Conservation (phyloP, 2,797 vertebrate species). For the Aythya fuligula region DNA sequence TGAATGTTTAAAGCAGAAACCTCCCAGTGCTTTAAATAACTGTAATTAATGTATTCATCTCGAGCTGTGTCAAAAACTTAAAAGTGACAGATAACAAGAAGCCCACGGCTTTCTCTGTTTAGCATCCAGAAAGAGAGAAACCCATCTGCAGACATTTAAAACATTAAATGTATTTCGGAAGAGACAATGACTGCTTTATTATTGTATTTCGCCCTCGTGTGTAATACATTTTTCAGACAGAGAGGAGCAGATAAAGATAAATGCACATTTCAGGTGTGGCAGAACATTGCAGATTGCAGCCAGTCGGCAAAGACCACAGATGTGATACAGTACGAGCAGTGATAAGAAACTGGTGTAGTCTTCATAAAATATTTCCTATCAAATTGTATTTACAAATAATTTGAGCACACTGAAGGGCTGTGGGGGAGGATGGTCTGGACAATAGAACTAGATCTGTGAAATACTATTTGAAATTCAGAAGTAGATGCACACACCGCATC, state of each 20-base stretch:
- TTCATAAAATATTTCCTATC: neutral
- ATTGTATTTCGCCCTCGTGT: neutral
- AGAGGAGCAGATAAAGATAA: neutral
- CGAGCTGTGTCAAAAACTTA: neutral
- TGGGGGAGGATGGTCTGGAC: neutral
- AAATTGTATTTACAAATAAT: neutral
- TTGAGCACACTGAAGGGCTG: neutral
- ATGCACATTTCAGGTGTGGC: neutral
- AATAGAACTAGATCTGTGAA: neutral
- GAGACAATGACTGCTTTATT: neutral
- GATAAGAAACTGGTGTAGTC: neutral
- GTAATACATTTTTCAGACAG: neutral
- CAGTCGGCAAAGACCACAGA: neutral
- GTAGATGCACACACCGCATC: accelerated
- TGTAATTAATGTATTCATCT: neutral
- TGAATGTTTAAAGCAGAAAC: neutral
- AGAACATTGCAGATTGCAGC: neutral
- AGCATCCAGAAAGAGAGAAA: neutral
- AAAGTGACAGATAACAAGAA: neutral
- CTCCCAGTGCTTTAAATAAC: neutral
- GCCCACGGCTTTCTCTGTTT: neutral
- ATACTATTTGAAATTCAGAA: neutral
- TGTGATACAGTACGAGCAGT: neutral
- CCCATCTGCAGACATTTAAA: neutral
- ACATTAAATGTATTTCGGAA: neutral